Conservation (phyloP, 2,113 vertebrate genomes). For the Vireo altiloquus region DNA sequence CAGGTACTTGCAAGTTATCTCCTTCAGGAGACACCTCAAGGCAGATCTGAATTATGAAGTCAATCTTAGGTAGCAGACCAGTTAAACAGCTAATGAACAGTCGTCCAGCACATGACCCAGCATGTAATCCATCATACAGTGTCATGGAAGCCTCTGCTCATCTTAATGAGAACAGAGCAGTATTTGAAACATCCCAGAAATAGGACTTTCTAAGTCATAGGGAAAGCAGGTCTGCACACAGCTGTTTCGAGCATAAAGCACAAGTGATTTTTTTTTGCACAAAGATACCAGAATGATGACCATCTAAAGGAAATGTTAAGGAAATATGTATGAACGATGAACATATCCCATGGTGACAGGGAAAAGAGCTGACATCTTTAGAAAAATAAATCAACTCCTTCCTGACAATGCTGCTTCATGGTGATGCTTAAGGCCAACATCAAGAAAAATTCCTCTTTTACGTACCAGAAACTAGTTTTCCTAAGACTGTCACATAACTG, state of each 20-base stretch:
- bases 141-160: not conserved
- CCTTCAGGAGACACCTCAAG: not conserved
- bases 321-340: not conserved
- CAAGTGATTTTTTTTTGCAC: not conserved
- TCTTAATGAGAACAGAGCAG: not conserved
- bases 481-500: not conserved
- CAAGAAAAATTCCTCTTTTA: not conserved
- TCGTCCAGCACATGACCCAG: not conserved
- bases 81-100: not conserved
- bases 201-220: not conserved
- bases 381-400: constrained; percentile 23
- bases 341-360: not conserved
- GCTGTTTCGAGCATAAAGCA: not conserved
- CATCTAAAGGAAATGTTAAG: not conserved
- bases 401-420: not conserved
- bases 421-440: not conserved
- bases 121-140: not conserved
- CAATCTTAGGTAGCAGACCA: not conserved
- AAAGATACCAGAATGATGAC: not conserved
- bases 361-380: not conserved
- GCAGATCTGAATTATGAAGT: not conserved
- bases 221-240: not conserved
- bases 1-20: not conserved
- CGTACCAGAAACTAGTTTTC: not conserved
- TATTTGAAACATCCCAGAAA: not conserved